These are phyloP conservation scores for Ochropleura leucogaster DNA, from an alignment of 2,888 invertebrate genomes.

Conservation along the genomic window DNA sequence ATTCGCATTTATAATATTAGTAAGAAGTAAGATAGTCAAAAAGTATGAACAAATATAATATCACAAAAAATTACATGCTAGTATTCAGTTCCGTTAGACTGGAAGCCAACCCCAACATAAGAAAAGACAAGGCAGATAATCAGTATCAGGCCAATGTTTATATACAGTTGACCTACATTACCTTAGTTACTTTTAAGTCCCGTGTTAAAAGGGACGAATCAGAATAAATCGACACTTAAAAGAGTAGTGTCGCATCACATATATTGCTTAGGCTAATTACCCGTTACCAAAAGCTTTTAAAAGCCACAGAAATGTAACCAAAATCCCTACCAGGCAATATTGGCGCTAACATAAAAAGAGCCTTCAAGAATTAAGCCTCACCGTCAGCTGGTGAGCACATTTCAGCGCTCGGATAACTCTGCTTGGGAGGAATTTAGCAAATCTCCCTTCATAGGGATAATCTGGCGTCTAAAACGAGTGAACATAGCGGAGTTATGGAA, in stretches of 20 bases:
- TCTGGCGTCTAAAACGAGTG: slow-evolving; percentile 50
- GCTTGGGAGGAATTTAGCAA: slow-evolving; percentile 49
- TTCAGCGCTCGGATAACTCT: slow-evolving; percentile 55
- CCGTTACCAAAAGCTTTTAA: slow-evolving; percentile 3
- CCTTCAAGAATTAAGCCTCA: slow-evolving; percentile 52
- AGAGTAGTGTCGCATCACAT: background rate
- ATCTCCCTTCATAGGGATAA: slow-evolving; percentile 62
- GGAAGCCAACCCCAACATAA: background rate
- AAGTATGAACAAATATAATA: no score
- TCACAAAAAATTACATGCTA: background rate
- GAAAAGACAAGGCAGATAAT: background rate
- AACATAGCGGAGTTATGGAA: slow-evolving; percentile 8
- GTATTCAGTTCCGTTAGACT: background rate
- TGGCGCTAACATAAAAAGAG: slow-evolving; percentile 43
- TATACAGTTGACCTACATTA: background rate
- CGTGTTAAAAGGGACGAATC: background rate
- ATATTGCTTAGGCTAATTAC: slow-evolving; percentile 32
- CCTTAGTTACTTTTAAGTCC: background rate
- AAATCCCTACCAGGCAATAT: slow-evolving; percentile 38
- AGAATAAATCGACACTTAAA: background rate
- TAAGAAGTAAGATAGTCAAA: background rate
- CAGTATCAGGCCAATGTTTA: background rate
- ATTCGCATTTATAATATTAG: background rate
- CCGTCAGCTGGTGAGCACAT: slow-evolving; percentile 55
- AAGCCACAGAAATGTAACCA: slow-evolving; percentile 10